These are phyloP conservation scores for Xylocopa sonorina DNA, from an alignment of 1,140 invertebrate genomes.

Conservation along the genomic window DNA sequence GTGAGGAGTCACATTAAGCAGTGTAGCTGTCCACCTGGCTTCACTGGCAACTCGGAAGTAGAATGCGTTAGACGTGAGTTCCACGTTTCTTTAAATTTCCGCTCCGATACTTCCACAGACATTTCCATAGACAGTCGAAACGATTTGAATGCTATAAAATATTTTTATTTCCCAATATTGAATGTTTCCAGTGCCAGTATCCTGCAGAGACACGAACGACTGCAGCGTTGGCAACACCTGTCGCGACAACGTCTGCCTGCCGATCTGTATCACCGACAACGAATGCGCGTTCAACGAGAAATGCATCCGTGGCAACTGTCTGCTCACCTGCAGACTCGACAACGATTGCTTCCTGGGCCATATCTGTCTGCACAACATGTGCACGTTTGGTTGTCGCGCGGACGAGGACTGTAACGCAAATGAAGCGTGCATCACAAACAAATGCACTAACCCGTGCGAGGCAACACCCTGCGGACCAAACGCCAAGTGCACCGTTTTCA, in stretches of 20 bases:
- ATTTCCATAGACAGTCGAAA: neutral
- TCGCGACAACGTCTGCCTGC: conserved; percentile 89
- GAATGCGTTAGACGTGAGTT: conserved; percentile 93
- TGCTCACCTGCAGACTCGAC: conserved; percentile 93
- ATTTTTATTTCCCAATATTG: neutral
- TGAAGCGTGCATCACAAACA: conserved; percentile 90
- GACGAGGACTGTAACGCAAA: conserved; percentile 93
- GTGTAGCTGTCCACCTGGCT: conserved; percentile 91
- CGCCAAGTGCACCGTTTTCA: conserved; percentile 89
- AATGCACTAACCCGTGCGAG: conserved; percentile 90
- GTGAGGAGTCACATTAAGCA: conserved; percentile 89
- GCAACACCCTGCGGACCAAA: conserved; percentile 92
- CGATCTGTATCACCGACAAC: conserved; percentile 88
- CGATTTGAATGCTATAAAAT: neutral
- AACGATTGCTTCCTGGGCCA: conserved; percentile 96
- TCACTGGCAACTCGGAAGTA: conserved; percentile 91
- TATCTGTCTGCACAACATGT: conserved; percentile 92
- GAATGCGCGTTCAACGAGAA: conserved; percentile 96
- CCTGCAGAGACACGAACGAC: conserved; percentile 87
- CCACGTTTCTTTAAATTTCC: neutral
- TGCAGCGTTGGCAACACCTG: conserved; percentile 88
- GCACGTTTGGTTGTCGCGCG: conserved; percentile 91
- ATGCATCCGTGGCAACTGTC: conserved; percentile 90
- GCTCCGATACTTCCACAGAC: too few relatives aligned
- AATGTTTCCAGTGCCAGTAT: conserved; percentile 86